Percentiles rank a stretch among this genome's conserved stretches.
These are phyloP conservation scores for Drosophila hamatofila DNA, from an alignment of 2,888 invertebrate genomes.

Conservation along the genomic window DNA sequence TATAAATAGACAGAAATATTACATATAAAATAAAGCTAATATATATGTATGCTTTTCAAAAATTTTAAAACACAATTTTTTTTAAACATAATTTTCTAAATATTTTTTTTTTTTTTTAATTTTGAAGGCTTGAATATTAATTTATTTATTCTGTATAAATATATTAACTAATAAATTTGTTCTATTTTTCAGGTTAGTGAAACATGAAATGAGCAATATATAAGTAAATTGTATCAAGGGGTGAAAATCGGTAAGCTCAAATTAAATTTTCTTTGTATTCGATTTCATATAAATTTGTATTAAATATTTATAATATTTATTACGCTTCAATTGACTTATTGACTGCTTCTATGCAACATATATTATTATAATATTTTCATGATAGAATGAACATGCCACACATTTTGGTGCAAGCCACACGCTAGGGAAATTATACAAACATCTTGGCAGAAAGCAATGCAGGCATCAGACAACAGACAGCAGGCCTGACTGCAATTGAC, in stretches of 20 bases:
- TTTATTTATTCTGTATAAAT: no score
- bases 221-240: no score
- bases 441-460: conserved; percentile 22
- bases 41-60: no score
- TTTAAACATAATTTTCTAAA: no score
- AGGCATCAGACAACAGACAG: conserved; percentile 3
- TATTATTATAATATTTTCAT: background rate
- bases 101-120: no score
- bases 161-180: background rate
- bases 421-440: conserved; percentile 47
- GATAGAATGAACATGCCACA: background rate
- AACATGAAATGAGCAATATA: background rate
- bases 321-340: background rate
- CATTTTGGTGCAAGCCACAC: background rate
- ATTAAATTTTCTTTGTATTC: no score
- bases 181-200: background rate
- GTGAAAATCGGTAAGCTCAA: no score
- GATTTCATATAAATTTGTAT: no score
- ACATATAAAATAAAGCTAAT: no score
- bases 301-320: background rate
- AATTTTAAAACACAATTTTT: no score
- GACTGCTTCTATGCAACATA: background rate
- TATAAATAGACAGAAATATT: no score
- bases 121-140: no score
- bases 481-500: conserved; percentile 31